A percentile compares a stretch with the other conserved stretches of the same genome.
Evolutionary conservation across 2,888 invertebrate genomes (phyloP).

Genomic region (Tachina fera): DNA sequence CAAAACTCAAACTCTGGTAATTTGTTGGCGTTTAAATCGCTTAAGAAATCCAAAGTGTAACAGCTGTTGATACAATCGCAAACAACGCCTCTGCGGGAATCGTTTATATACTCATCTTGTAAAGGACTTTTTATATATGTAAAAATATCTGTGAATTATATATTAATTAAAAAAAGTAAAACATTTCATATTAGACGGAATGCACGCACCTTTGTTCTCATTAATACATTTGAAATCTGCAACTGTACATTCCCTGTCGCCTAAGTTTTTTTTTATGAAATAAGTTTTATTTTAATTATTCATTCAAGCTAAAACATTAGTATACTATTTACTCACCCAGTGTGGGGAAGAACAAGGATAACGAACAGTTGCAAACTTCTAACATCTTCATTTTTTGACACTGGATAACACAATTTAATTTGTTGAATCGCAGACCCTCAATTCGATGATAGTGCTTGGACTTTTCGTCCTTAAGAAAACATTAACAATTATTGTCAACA

Average conservation of each 20-base stretch:
- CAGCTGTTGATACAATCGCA: slow-evolving; percentile 79
- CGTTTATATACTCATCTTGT: slow-evolving; percentile 75
- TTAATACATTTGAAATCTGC: slow-evolving; percentile 78
- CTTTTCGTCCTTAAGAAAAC: slow-evolving; percentile 73
- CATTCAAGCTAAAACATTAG: neutral
- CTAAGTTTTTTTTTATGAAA: too few relatives aligned
- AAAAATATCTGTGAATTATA: slow-evolving; percentile 73
- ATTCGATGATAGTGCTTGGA: slow-evolving; percentile 63
- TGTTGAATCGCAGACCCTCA: slow-evolving; percentile 74
- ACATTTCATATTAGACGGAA: too few relatives aligned
- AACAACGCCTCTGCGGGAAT: slow-evolving; percentile 74
- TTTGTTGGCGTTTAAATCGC: slow-evolving; percentile 73
- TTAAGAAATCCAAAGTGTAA: slow-evolving; percentile 73
- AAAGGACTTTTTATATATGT: slow-evolving; percentile 72
- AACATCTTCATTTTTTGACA: slow-evolving; percentile 77
- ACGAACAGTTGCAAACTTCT: slow-evolving; percentile 77
- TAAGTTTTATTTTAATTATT: too few relatives aligned
- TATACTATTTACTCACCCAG: slow-evolving; percentile 67
- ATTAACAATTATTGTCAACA: too few relatives aligned
- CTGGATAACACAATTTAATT: slow-evolving; percentile 76
- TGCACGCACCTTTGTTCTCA: slow-evolving; percentile 73
- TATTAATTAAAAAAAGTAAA: neutral
- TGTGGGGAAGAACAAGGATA: slow-evolving; percentile 75
- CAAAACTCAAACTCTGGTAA: slow-evolving; percentile 59
- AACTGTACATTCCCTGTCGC: slow-evolving; percentile 74